Evolutionary conservation across 2,888 invertebrate genomes (phyloP).

Genomic region (Matsumyia berberina): DNA sequence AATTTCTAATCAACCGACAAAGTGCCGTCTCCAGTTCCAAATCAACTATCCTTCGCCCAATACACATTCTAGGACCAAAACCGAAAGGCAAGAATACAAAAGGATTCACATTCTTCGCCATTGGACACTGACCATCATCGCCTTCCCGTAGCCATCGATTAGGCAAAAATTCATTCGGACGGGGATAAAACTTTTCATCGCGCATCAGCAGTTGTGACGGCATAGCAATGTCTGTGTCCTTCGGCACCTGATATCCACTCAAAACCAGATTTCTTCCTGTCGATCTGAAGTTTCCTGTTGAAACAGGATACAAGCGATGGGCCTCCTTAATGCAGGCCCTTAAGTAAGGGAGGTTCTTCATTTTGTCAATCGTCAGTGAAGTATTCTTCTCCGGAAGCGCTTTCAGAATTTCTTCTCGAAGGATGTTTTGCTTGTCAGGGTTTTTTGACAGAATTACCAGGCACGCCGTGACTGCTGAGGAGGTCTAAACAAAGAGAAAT

Average conservation of each 20-base stretch:
- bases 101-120: slow-evolving; percentile 69
- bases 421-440: slow-evolving; percentile 86
- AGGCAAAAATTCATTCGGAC: slow-evolving; percentile 85
- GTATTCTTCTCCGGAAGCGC: slow-evolving; percentile 82
- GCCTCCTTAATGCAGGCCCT: slow-evolving; percentile 90
- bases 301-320: slow-evolving; percentile 86
- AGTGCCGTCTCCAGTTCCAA: slow-evolving; percentile 87
- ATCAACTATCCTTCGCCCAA: slow-evolving; percentile 89
- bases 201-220: slow-evolving; percentile 88
- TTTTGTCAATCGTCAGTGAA: slow-evolving; percentile 82
- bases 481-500: slow-evolving; percentile 81
- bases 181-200: slow-evolving; percentile 87
- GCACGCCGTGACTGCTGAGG: slow-evolving; percentile 84
- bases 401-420: slow-evolving; percentile 86
- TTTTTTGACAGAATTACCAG: slow-evolving; percentile 87
- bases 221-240: slow-evolving; percentile 89
- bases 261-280: slow-evolving; percentile 86
- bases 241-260: slow-evolving; percentile 86
- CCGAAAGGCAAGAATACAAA: slow-evolving; percentile 76
- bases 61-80: slow-evolving; percentile 85
- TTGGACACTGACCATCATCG: slow-evolving; percentile 48
- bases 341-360: slow-evolving; percentile 86
- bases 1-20: slow-evolving; percentile 81
- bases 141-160: slow-evolving; percentile 87
- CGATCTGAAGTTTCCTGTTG: slow-evolving; percentile 86